Evolutionary conservation across 2,113 vertebrate genomes (phyloP).

Genomic region (Meles meles): DNA sequence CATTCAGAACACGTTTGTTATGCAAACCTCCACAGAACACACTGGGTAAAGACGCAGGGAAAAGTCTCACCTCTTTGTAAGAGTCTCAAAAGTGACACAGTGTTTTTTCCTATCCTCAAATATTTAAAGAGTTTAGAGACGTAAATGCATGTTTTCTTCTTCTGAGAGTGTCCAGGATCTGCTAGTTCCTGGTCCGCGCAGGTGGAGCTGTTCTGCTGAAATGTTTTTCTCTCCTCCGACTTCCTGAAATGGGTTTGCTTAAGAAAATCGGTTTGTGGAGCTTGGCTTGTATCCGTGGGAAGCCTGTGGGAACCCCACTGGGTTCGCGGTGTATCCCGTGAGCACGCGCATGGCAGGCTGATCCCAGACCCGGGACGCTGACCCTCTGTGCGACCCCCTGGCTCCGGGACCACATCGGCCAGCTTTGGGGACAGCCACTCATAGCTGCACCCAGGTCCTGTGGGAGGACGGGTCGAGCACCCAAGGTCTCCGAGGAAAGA

Average conservation of each 20-base stretch:
- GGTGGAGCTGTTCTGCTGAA: not conserved
- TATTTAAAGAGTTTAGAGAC: slow-evolving; percentile 21
- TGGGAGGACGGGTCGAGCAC: not conserved
- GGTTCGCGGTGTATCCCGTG: rapidly evolving
- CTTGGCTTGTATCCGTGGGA: too few relatives aligned
- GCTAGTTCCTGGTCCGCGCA: not conserved
- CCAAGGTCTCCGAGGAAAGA: not conserved
- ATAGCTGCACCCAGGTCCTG: not conserved
- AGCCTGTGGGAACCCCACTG: not conserved
- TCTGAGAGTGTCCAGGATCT: not conserved
- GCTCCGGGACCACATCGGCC: not conserved
- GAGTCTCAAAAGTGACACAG: not conserved
- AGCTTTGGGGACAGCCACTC: not conserved
- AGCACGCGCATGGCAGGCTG: rapidly evolving
- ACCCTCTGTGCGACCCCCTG: rapidly evolving
- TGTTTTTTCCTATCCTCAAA: not conserved
- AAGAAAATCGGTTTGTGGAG: not conserved
- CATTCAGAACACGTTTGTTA: not conserved
- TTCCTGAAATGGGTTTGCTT: slow-evolving; percentile 38
- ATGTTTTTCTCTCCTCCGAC: slow-evolving; percentile 12
- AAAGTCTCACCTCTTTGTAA: not conserved
- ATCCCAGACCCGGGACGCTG: not conserved
- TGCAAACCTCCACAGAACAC: not conserved
- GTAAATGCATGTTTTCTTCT: not conserved
- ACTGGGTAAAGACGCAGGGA: not conserved